Conservation (phyloP, 2,113 vertebrate species). For the Dinomys branickii region DNA sequence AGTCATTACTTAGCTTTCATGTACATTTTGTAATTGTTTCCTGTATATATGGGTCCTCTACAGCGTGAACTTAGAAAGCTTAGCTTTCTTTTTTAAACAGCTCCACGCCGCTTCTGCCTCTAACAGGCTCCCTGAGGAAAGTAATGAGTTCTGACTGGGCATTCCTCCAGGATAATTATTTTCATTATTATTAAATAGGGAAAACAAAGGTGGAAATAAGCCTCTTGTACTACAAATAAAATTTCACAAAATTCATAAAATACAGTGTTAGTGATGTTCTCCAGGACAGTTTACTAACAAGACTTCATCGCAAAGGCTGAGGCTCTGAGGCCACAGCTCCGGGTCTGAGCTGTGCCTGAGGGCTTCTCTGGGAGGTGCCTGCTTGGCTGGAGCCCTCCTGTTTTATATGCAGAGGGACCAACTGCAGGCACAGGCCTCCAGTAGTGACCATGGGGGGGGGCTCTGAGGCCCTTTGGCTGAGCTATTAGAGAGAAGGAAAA, state of each 20-base stretch:
- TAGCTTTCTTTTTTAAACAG: constrained; percentile 20
- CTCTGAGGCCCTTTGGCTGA: not conserved
- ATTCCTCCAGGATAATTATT: constrained; percentile 62
- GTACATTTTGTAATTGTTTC: not conserved
- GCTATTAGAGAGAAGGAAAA: not conserved
- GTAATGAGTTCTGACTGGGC: constrained; percentile 60
- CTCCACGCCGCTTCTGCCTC: constrained; percentile 34
- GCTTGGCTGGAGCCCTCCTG: not conserved
- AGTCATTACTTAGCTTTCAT: not conserved
- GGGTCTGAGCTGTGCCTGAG: rapidly evolving
- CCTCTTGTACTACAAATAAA: constrained; percentile 49
- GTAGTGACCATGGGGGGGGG: not conserved
- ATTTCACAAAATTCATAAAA: constrained; percentile 17
- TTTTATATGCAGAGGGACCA: not conserved
- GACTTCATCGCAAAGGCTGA: not conserved
- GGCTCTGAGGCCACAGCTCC: not conserved
- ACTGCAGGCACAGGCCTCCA: not conserved
- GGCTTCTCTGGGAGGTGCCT: not conserved
- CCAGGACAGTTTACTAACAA: constrained; percentile 52
- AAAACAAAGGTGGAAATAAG: constrained; percentile 48
- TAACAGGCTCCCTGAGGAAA: constrained; percentile 53
- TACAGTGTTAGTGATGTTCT: constrained; percentile 33
- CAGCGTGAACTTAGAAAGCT: not conserved
- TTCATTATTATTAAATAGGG: constrained; percentile 54
- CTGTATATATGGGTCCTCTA: not conserved